Conservation (phyloP, 2,797 vertebrate genomes). For the Phaenicophaeus curvirostris region DNA sequence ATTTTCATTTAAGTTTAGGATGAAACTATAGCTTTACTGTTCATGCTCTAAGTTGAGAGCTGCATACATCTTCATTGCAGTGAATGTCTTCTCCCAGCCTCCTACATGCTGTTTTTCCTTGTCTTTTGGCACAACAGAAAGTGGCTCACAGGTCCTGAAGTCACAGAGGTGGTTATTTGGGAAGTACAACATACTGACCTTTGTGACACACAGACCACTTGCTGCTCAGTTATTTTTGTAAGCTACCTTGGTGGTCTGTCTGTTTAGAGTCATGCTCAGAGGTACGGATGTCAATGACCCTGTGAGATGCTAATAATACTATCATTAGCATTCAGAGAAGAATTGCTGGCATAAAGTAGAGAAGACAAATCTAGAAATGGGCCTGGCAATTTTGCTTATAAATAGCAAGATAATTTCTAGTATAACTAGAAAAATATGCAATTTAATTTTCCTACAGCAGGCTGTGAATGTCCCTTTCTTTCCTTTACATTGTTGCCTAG, state of each 20-base stretch:
- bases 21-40: neutral
- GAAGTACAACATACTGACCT: neutral
- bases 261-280: neutral
- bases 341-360: neutral
- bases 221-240: neutral
- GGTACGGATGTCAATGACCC: neutral
- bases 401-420: neutral
- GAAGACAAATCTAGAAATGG: neutral
- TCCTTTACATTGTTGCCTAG: neutral
- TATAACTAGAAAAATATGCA: neutral
- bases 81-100: neutral
- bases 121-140: neutral
- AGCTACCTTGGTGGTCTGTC: neutral
- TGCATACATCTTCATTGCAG: neutral
- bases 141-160: neutral
- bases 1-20: neutral
- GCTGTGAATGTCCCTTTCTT: neutral
- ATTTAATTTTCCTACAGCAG: neutral
- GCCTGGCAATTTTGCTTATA: neutral
- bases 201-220: neutral
- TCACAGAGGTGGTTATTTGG: neutral
- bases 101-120: neutral
- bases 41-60: neutral
- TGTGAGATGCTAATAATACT: rapidly evolving
- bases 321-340: neutral